phyloP scores from a whole-genome alignment of 1,140 invertebrate species.

The Sipha flava region DNA sequence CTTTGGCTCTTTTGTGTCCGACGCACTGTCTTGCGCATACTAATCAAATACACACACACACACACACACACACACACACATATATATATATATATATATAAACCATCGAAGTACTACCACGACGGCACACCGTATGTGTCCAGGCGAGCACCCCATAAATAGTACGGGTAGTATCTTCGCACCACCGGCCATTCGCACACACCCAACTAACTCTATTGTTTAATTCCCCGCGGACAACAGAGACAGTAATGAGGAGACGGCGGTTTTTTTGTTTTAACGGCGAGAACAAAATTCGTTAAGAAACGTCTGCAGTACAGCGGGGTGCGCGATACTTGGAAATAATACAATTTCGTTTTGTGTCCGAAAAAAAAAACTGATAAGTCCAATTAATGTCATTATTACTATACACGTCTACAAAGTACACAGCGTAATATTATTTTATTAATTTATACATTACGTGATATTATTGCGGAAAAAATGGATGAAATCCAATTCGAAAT shows the following conservation, averaged over 20 bases:
- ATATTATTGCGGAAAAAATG: too few relatives aligned
- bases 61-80: not conserved
- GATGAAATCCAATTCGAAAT: too few relatives aligned
- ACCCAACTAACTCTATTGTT: constrained; percentile 17
- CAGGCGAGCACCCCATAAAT: not conserved
- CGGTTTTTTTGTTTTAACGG: constrained; percentile 22
- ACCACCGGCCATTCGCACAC: constrained; percentile 19
- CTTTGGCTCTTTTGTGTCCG: constrained; percentile 20
- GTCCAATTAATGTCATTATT: too few relatives aligned
- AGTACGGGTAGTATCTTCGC: not conserved
- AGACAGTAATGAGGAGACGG: constrained; percentile 5
- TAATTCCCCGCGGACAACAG: constrained; percentile 3
- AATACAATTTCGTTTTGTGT: too few relatives aligned
- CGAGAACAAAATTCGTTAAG: constrained; percentile 11
- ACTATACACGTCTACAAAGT: too few relatives aligned
- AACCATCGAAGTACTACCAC: not conserved
- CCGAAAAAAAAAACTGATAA: too few relatives aligned
- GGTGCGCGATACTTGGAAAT: too few relatives aligned
- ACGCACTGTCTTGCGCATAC: not conserved
- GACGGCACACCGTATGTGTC: not conserved
- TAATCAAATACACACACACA: not conserved
- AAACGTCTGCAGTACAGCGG: too few relatives aligned
- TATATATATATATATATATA: not conserved
- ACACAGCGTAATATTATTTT: too few relatives aligned
- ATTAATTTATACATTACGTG: too few relatives aligned